Evolutionary conservation across 2,113 vertebrate genomes (phyloP).

Genomic region (Aptenodytes patagonicus): DNA sequence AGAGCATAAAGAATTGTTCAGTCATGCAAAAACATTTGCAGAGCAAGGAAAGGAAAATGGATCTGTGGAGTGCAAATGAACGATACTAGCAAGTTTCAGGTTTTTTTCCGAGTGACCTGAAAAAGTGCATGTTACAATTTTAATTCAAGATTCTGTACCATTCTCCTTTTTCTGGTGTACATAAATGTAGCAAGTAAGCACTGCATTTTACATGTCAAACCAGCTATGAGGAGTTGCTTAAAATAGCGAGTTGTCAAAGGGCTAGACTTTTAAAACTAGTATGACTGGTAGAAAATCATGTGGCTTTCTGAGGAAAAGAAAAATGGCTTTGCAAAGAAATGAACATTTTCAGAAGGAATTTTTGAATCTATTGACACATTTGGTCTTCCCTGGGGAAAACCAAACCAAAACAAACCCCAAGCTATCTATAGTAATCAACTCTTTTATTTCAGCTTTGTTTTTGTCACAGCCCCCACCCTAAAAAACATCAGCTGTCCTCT

Average conservation of each 20-base stretch:
- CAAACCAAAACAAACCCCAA: background rate
- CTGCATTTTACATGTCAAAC: background rate
- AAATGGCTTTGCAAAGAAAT: background rate
- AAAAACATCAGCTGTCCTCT: background rate
- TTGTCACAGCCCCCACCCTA: background rate
- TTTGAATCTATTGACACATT: background rate
- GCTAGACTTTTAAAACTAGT: background rate
- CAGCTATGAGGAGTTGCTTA: background rate
- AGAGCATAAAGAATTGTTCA: background rate
- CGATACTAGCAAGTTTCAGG: background rate
- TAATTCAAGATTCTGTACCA: background rate
- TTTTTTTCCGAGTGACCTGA: background rate
- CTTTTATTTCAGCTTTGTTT: background rate
- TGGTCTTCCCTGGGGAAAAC: background rate
- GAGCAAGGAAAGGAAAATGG: background rate
- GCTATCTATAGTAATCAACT: background rate
- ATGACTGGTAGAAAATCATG: background rate
- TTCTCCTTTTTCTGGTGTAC: background rate
- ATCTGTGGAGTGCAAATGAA: background rate
- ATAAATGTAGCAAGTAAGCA: background rate
- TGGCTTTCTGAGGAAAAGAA: background rate
- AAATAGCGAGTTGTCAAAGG: background rate
- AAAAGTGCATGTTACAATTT: background rate
- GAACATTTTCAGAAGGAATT: background rate
- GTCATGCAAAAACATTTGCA: background rate